phyloP scores from a whole-genome alignment of 2,797 vertebrate genomes.

The Platalea minor region DNA sequence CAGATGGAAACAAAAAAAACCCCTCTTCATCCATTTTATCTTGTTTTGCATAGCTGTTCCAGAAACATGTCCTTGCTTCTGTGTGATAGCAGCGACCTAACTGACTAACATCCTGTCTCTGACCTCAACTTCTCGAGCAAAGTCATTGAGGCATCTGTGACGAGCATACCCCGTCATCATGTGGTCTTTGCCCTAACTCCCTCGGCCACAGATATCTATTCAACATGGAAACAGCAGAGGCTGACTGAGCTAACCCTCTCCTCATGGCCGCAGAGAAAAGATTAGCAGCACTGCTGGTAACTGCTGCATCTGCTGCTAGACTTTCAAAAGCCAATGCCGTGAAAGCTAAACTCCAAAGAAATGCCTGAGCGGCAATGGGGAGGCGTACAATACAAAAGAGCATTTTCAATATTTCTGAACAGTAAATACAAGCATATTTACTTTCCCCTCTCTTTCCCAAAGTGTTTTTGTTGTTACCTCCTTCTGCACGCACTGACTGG shows the following conservation, averaged over 20 bases:
- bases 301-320: not conserved
- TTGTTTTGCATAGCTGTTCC: not conserved
- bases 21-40: not conserved
- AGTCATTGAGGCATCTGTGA: slow-evolving; percentile 43
- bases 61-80: not conserved
- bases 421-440: not conserved
- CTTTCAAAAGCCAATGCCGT: not conserved
- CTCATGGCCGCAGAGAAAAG: not conserved
- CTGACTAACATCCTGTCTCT: slow-evolving; percentile 56
- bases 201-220: not conserved
- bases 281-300: not conserved
- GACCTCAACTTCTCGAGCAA: slow-evolving; percentile 36
- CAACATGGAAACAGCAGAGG: not conserved
- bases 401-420: not conserved
- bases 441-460: not conserved
- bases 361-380: not conserved
- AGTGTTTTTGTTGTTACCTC: not conserved
- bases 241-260: not conserved
- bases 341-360: not conserved
- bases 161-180: slow-evolving; percentile 38
- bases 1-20: not conserved
- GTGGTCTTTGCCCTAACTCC: slow-evolving; percentile 40
- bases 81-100: not conserved
- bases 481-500: not conserved
- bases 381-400: not conserved